Base-by-base conservation (phyloP, 2,797 vertebrate genomes). In the Botia kubotai region DNA sequence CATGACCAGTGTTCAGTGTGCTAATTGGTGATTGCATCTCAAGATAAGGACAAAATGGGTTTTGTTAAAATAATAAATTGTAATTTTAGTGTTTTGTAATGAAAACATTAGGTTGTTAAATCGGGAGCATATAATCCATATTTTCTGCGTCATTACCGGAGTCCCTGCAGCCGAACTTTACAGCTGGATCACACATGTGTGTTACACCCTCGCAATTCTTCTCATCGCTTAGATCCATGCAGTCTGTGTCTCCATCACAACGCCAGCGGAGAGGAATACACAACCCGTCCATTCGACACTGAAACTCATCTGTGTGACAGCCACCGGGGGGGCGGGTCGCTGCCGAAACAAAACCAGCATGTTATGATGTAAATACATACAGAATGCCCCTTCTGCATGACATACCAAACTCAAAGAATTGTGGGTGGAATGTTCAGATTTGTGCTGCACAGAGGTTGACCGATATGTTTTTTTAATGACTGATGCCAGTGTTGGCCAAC, bases 211-310 rank as follows among this genome's bases (percentile, higher is more conserved):
- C 97, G 0, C 97, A 99, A 92, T 94, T 97, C 90, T 99, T 98
- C 92, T 99, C 97, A 0, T 99, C 97, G 0, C 97, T 98, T 84
- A 97, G 95, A 90, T 98, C 97, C 94, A 99, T 97, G 90, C 97
- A 99, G 90, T 99, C 97, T 0, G 97, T 98, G 93, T 98, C 97
- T 0, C 97, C 97, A 0, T 98, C 97, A 0, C 97, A 99, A 82
- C 95, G 96, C 97, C 97, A 99, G 67, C 97, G 95, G 90, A 95
- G 91, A 43, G 97, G 97, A 89, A 99, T 99, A 91, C 97, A 99
- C 39, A 98, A 92, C 3, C 96, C 95, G 0, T 99, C 97, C 92
- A 97, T 94, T 0, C 94, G 93, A 87, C 97, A 99, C 94, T 99
- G 97, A 87, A 98, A 98, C 89, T 98, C 97, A 0, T 99, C 97